A percentile compares a stretch with the other conserved stretches of the same genome.
Evolutionary conservation across 2,113 vertebrate species (phyloP).

Genomic region (Eidolon helvum): DNA sequence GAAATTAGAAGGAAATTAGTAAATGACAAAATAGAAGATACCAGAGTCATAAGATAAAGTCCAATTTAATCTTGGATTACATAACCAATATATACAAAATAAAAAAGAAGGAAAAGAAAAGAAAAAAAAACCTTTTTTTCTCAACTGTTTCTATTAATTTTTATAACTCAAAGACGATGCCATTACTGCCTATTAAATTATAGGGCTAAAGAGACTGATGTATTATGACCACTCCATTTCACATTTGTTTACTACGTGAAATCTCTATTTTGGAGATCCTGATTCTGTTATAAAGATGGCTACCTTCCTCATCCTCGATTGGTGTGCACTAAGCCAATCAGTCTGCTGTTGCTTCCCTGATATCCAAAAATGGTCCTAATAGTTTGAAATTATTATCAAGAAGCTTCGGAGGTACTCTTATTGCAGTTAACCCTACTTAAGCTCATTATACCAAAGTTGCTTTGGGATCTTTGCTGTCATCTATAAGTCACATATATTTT

Average conservation of each 20-base stretch:
- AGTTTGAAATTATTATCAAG: background rate
- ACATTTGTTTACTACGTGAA: background rate
- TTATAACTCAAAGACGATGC: background rate
- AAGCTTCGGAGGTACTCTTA: background rate
- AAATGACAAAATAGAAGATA: constrained; percentile 1
- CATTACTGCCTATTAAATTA: background rate
- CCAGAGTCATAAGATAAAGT: background rate
- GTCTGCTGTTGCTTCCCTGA: background rate
- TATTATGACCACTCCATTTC: background rate
- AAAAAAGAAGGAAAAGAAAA: background rate
- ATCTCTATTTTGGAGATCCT: background rate
- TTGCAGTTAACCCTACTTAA: background rate
- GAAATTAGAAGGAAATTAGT: background rate
- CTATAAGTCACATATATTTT: background rate
- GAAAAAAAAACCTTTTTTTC: background rate
- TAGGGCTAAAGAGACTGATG: background rate
- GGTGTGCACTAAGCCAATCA: background rate
- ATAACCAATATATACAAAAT: background rate
- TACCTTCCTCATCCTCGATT: background rate
- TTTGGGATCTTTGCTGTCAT: background rate
- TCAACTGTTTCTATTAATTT: background rate
- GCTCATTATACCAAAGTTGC: background rate
- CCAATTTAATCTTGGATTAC: background rate
- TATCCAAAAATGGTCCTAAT: background rate
- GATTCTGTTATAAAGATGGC: background rate